Conservation (phyloP, 2,113 vertebrate genomes). For the Smithornis capensis region DNA sequence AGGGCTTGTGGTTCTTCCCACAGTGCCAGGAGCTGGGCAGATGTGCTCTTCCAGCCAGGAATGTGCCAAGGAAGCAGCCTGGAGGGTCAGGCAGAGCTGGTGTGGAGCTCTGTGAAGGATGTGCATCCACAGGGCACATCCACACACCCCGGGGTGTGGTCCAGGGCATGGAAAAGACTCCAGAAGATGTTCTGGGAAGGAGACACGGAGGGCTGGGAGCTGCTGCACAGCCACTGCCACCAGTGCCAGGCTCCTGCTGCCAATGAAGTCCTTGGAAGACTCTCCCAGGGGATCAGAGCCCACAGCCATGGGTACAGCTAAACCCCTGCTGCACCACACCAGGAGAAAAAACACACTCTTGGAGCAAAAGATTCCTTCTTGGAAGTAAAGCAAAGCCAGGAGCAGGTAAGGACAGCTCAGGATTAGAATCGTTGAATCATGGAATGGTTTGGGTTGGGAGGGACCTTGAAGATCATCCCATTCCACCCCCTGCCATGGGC, state of each 20-base stretch:
- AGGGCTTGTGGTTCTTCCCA: neutral
- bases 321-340: neutral
- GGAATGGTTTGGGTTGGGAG: neutral
- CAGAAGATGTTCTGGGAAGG: neutral
- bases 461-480: neutral
- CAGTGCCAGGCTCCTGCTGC: neutral
- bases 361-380: neutral
- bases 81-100: neutral
- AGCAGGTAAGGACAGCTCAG: neutral
- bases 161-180: neutral
- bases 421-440: neutral
- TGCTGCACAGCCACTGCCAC: too few species aligned
- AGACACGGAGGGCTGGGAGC: neutral
- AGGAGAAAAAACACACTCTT: neutral
- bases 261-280: neutral
- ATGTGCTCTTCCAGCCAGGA: neutral
- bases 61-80: neutral
- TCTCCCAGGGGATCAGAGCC: neutral
- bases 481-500: neutral
- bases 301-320: neutral
- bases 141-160: too few species aligned
- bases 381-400: neutral
- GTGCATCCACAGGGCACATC: accelerated
- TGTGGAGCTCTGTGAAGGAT: neutral
- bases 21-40: neutral